Evolutionary conservation across 1,140 invertebrate species (phyloP).

Genomic region (Euwallacea similis): DNA sequence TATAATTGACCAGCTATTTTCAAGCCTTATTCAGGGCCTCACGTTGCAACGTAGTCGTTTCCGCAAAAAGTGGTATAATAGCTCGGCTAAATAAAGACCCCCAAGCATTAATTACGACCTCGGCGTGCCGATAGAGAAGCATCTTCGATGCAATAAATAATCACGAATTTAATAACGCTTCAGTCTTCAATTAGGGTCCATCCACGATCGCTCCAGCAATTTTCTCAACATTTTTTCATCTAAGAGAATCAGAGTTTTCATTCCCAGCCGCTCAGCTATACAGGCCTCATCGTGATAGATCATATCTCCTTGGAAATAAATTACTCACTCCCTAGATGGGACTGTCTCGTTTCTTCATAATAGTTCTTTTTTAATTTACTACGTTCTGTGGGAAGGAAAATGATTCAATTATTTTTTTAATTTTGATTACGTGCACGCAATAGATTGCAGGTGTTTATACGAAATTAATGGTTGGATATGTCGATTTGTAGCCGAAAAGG

Average conservation of each 20-base stretch:
- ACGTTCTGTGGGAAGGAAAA: not conserved
- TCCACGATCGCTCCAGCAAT: conserved; percentile 6
- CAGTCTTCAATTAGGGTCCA: conserved; percentile 16
- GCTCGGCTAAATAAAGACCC: no score
- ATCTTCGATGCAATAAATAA: conserved; percentile 13
- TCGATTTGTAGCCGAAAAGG: no score
- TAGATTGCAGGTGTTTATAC: no score
- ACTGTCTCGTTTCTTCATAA: not conserved
- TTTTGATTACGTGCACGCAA: no score
- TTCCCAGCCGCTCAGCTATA: conserved; percentile 11
- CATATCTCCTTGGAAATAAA: conserved; percentile 13
- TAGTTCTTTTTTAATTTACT: not conserved
- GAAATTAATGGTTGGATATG: no score
- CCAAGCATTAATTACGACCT: no score
- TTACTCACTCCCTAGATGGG: conserved; percentile 12
- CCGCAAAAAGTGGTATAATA: no score
- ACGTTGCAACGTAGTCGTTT: no score
- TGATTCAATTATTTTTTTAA: not conserved
- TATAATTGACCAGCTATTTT: no score
- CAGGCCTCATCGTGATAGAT: conserved; percentile 3
- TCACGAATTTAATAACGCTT: conserved; percentile 20
- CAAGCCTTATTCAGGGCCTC: no score
- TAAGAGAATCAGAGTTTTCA: conserved; percentile 17
- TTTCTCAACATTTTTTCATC: conserved; percentile 21
- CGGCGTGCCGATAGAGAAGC: conserved; percentile 5